Base-by-base conservation (phyloP, 2,888 invertebrate genomes). In the Phytoseiulus persimilis region DNA sequence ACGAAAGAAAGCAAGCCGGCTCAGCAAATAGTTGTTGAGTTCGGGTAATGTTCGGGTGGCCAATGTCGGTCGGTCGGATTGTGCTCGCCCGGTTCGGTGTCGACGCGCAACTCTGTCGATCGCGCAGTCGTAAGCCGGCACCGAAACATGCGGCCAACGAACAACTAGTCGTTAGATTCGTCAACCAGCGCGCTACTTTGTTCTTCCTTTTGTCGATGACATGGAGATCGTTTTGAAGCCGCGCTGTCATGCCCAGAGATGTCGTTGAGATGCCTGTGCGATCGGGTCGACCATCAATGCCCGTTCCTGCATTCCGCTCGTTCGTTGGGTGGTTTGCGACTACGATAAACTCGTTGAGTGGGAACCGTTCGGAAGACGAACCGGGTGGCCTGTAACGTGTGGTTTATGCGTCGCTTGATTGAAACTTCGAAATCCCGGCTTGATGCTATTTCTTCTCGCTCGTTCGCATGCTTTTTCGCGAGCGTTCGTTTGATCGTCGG, bases 31-130 rank as follows among this genome's bases (percentile, higher is more conserved):
- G 65, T 65, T 65, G 65, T 65, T 65, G 65, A 65, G 65, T 65
- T 65, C 65, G 65, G 65, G 65, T 65, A 65, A 65, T 65, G 65
- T 65, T 65, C 65, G 65, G 65, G 65, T 65, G 65, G 65, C 65
- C 65, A 23, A 65, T 14, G 65, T 65, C 65, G 9, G 9, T 65
- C 18, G 65, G 11, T 65, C 65, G 65, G 65, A 65, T 65, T 65
- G 65, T 65, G 65, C 9, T 23, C 18, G 65, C 9, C 28, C 65
- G 65, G 65, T 14, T 46, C 46, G 46, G 46, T 46, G 46, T 46
- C 46, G 46, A 14, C 46, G 46, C 65, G 65, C 18, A 6, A 65
- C 65, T 65, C 65, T 23, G 65, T 65, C 65, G 65, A 65, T 65
- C 65, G 65, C 65, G 65, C 65, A 65, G 65, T 65, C 65, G 28